Evolutionary conservation across 2,113 vertebrate genomes (phyloP), one percentile per base, ranked within the genome.

Genomic region (Stomatorhinus ivindoensis): DNA sequence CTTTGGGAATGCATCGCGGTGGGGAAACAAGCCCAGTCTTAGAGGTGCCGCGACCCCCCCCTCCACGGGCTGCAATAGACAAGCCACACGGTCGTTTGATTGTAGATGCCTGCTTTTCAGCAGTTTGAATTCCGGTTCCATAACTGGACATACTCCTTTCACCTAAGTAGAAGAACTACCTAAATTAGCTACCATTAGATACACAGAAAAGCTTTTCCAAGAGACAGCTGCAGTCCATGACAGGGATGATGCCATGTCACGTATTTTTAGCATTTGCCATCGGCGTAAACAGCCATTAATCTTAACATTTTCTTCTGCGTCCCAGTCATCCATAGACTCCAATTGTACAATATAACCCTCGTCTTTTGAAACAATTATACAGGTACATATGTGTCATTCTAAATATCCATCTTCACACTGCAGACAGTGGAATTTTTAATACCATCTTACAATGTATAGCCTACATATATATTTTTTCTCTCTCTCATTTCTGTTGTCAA

Each of bases 1-100:
- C 93, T 94, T 93, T 42, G 93, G 94, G 94, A 95, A 95, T 93
- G 91, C 92, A 93, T 94, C 93, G 93, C 93, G 73, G 91, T 91
- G 90, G 6, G 92, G 89, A 92, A 89, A 24, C 61, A 65, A 8
- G 31, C 10, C 11, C 31, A 3, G 0, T 76, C 3, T 5, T 35
- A 76, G 31, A 31, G 31, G 3, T 6, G 15, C 69, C 13, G 1
- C 11, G 2, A 17, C 61, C 61, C n/a, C 58, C 9, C 27, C n/a
- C 58, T 3, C 27, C 55, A 31, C 24, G 1, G 65, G 27, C 27
- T 31, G 65, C n/a, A 31, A 69, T n/a, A 31, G 65, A 31, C 24
- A 69, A 69, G 11, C 11, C 27, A 3, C 61, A 0, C 61, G 10
- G 65, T 35, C 65, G 13, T 73, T 73, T 5, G 3, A 31, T 27